Evolutionary conservation across 1,140 invertebrate species (phyloP), one percentile per base, ranked within the genome.

Genomic region (Zeugodacus cucurbitae): DNA sequence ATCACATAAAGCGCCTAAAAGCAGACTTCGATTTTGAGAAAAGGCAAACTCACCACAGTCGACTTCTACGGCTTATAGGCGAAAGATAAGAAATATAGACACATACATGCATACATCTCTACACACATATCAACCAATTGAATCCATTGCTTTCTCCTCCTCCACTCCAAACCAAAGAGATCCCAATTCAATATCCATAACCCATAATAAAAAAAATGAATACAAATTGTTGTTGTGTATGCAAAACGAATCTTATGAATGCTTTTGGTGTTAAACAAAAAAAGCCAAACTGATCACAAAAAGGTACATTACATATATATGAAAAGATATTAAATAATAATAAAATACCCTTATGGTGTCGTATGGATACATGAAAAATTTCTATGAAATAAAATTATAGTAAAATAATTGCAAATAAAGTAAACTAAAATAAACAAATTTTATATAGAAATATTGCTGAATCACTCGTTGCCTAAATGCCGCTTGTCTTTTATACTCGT

Each of bases 401-500:
- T n/a, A n/a, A n/a, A n/a, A n/a, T n/a, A 48, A 48, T 20, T 54
- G 7, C 37, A 78, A 82, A 82, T 41, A 20, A 85, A 17, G 17
- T 20, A 58, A 86, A 64, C 22, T 58, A 87, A 32, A 37, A 67
- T 22, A 87, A 87, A 62, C 58, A n/a, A 87, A 87, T 64, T 48
- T 62, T 87, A 87, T 87, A 87, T 87, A 87, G 32, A 88, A 64
- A 91, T 82, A 82, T 93, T 93, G 92, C 92, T 93, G 92, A 93
- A 93, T 93, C 92, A 93, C 92, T 93, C 90, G 92, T 93, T 93
- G 92, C 92, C 92, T 93, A 92, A 93, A 92, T 93, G 92, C 92
- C 91, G 91, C 92, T 93, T 93, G 91, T 92, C 91, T 93, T 93
- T 92, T 93, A 93, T 92, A 93, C 92, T 93, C 89, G 90, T 54